A percentile compares a stretch with the other conserved stretches of the same genome.
Conservation (phyloP, 1,140 invertebrate genomes). For the Temnothorax longispinosus region DNA sequence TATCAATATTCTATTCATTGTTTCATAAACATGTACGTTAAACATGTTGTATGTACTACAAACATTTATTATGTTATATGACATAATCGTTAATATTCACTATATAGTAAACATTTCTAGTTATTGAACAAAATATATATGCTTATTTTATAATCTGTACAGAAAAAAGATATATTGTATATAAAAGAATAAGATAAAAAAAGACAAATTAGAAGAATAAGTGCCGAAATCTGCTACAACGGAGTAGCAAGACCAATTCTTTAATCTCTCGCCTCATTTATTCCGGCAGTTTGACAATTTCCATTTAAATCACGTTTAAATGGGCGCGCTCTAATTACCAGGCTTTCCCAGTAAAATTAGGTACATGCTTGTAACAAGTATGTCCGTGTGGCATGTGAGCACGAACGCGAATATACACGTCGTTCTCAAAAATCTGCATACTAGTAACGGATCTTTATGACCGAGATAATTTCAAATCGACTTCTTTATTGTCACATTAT, state of each 20-base stretch:
- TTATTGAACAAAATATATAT: not conserved
- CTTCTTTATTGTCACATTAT: not conserved
- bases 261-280: constrained; percentile 55
- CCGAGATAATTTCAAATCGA: not conserved
- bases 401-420: not conserved
- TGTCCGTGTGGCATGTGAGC: not conserved
- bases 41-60: not conserved
- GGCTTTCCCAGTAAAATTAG: constrained; percentile 63
- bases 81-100: not conserved
- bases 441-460: not conserved
- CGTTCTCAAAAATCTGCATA: constrained; percentile 12
- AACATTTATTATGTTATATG: not conserved
- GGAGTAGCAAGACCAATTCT: constrained; percentile 36
- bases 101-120: not conserved
- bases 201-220: not conserved
- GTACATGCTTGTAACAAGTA: constrained; percentile 30
- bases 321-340: constrained; percentile 62
- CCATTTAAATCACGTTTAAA: constrained; percentile 69
- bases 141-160: not conserved
- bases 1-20: not conserved
- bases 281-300: constrained; percentile 58
- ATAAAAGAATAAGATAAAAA: not conserved
- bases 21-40: not conserved
- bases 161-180: not conserved
- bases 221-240: not conserved